Evolutionary conservation across 2,888 invertebrate genomes (phyloP).

Genomic region (Saturnia japonica): DNA sequence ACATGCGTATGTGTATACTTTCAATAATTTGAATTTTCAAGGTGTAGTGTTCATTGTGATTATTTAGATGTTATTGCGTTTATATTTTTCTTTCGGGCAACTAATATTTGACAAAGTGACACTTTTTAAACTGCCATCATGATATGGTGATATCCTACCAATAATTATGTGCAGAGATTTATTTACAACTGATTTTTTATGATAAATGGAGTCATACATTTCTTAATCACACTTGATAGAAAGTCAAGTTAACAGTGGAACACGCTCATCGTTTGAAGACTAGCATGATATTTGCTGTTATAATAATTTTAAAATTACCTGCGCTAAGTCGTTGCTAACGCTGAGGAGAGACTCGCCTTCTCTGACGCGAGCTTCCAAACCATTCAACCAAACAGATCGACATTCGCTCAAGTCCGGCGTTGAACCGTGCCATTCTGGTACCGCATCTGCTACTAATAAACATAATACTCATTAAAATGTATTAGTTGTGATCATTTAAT

Average conservation of each 20-base stretch:
- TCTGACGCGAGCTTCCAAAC: conserved; percentile 89
- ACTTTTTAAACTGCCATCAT: neutral
- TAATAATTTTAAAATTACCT: conserved; percentile 57
- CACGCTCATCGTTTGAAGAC: neutral
- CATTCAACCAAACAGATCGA: conserved; percentile 93
- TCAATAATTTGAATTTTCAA: too few species aligned
- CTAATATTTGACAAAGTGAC: neutral
- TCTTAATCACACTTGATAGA: neutral
- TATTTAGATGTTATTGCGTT: too few species aligned
- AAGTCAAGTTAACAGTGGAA: neutral
- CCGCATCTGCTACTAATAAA: conserved; percentile 53
- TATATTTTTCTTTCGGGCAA: neutral
- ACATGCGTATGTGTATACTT: neutral
- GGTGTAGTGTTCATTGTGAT: too few species aligned
- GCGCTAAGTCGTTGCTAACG: conserved; percentile 91
- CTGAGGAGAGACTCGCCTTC: conserved; percentile 89
- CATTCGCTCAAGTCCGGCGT: conserved; percentile 94
- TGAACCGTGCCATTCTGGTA: conserved; percentile 87
- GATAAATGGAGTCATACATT: neutral
- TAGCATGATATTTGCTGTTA: neutral
- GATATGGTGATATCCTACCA: neutral
- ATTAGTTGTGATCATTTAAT: neutral
- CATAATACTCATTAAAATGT: neutral
- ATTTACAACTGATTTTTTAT: neutral
- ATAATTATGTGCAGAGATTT: neutral